Conservation (phyloP, 2,888 invertebrate genomes). For the Sabellastarte sp. region DNA sequence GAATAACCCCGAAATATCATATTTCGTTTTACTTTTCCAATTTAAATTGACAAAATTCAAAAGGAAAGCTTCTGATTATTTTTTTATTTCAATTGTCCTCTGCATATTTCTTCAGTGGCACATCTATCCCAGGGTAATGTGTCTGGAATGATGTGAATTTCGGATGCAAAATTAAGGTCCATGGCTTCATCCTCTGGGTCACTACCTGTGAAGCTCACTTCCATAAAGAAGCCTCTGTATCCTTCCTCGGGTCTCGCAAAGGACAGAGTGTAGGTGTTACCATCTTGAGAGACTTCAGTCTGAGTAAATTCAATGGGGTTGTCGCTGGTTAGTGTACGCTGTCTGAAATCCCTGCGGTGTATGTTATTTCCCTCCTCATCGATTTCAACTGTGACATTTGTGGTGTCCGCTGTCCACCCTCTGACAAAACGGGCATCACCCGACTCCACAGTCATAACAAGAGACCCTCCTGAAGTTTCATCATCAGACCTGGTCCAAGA, state of each 20-base stretch:
- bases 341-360: neutral
- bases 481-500: no score
- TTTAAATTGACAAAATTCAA: no score
- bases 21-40: no score
- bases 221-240: conserved; percentile 10
- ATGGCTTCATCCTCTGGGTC: conserved; percentile 11
- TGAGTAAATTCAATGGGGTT: neutral
- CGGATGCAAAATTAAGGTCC: conserved; percentile 13
- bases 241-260: neutral
- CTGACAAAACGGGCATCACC: no score
- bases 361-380: neutral
- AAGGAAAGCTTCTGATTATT: no score
- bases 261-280: neutral
- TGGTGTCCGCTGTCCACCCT: no score
- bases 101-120: conserved; percentile 13
- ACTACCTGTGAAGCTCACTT: no score
- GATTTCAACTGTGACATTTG: no score
- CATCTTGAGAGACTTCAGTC: neutral
- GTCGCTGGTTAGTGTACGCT: neutral
- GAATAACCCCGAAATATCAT: no score
- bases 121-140: conserved; percentile 17
- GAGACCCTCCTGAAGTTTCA: neutral
- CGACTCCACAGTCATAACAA: conserved; percentile 7
- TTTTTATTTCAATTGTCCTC: conserved; percentile 2
- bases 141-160: conserved; percentile 20